Conservation (phyloP, 2,888 invertebrate species). For the Crematogaster levior region DNA sequence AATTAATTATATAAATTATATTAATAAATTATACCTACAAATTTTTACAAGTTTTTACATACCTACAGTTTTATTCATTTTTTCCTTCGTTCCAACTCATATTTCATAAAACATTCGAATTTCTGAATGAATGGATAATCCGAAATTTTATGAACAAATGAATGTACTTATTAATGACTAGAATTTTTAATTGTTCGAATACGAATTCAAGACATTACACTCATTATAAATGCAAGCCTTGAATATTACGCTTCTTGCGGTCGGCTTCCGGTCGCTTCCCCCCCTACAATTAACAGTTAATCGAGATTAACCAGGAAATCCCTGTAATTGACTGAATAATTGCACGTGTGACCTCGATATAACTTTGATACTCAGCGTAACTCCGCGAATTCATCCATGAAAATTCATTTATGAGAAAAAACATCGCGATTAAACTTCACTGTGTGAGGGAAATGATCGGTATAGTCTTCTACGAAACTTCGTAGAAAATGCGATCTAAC, state of each 20-base stretch:
- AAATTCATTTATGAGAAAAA: background rate
- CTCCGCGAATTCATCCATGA: background rate
- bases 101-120: background rate
- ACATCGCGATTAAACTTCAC: background rate
- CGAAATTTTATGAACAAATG: background rate
- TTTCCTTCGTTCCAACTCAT: background rate
- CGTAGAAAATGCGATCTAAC: background rate
- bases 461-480: background rate
- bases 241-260: slow-evolving; percentile 17
- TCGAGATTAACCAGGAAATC: slow-evolving; percentile 41
- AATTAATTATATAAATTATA: too few relatives aligned
- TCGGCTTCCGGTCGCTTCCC: slow-evolving; percentile 16
- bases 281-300: slow-evolving; percentile 39
- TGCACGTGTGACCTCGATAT: background rate
- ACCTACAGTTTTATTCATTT: background rate
- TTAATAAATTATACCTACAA: background rate
- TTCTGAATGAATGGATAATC: background rate
- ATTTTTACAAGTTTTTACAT: too few relatives aligned
- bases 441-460: background rate
- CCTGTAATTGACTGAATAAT: slow-evolving; percentile 28
- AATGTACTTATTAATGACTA: background rate
- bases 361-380: background rate
- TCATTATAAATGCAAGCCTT: slow-evolving; percentile 16
- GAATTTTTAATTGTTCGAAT: slow-evolving; percentile 12
- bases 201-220: slow-evolving; percentile 6